A percentile compares a stretch with the other conserved stretches of the same genome.
Evolutionary conservation across 2,113 vertebrate species (phyloP).

Genomic region (Nibea coibor): DNA sequence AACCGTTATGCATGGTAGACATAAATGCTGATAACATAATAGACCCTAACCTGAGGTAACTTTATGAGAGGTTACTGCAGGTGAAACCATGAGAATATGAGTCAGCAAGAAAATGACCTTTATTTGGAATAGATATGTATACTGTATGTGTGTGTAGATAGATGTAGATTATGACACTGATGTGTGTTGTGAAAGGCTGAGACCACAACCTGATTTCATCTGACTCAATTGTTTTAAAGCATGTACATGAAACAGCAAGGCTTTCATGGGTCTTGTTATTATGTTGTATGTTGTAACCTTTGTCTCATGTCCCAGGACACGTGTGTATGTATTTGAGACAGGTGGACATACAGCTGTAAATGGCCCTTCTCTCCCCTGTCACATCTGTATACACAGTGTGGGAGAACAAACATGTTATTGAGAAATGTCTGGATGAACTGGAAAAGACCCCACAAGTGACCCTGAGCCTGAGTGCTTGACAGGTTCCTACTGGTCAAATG

Average conservation of each 20-base stretch:
- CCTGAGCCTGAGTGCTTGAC: background rate
- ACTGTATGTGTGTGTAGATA: background rate
- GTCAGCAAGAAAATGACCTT: background rate
- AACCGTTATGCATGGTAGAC: background rate
- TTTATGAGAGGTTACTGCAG: conserved; percentile 11
- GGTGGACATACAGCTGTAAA: background rate
- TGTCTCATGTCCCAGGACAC: background rate
- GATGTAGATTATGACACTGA: background rate
- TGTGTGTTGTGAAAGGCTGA: background rate
- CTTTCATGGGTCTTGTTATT: background rate
- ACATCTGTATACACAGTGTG: conserved; percentile 15
- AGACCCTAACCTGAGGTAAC: background rate
- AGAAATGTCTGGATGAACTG: conserved; percentile 26
- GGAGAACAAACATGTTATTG: conserved; percentile 24
- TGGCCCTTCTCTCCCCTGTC: background rate
- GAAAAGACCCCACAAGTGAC: background rate
- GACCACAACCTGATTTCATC: background rate
- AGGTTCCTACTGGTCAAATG: conserved; percentile 5
- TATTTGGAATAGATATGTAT: background rate
- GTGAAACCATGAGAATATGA: background rate
- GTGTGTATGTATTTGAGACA: background rate
- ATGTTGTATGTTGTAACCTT: background rate
- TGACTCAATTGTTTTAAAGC: background rate
- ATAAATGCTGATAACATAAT: background rate
- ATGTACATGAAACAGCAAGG: background rate